Conservation (phyloP, 1,140 invertebrate genomes). For the Diprion similis region DNA sequence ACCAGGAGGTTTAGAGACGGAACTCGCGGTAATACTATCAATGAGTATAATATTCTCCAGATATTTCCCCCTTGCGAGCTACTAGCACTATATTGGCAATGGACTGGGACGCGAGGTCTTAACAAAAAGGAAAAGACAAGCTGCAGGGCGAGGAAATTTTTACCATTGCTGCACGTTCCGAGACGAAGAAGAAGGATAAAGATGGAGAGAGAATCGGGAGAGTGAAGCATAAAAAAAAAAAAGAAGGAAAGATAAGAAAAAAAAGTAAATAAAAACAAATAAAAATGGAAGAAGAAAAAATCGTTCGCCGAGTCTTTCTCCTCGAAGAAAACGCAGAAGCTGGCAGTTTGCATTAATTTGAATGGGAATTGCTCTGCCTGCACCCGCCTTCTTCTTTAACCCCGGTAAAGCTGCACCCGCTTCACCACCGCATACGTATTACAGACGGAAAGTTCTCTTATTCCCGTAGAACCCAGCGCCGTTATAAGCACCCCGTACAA, state of each 20-base stretch:
- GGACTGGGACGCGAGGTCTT: too few relatives aligned
- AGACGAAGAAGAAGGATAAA: slow-evolving; percentile 28
- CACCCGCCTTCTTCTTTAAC: neutral
- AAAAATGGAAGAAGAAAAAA: slow-evolving; percentile 29
- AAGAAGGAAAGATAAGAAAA: slow-evolving; percentile 13
- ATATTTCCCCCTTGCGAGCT: too few relatives aligned
- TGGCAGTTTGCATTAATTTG: slow-evolving; percentile 49
- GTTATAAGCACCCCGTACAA: neutral
- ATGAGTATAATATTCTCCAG: too few relatives aligned
- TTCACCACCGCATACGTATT: neutral
- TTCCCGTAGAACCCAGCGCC: neutral
- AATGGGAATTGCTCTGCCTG: slow-evolving; percentile 42
- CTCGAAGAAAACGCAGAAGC: slow-evolving; percentile 25
- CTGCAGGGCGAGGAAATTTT: too few relatives aligned
- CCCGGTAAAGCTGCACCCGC: slow-evolving; percentile 7
- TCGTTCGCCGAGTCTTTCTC: slow-evolving; percentile 37
- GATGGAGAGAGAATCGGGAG: slow-evolving; percentile 19
- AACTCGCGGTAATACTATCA: too few relatives aligned
- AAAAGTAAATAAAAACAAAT: neutral
- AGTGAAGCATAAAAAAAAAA: too few relatives aligned
- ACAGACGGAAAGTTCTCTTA: neutral
- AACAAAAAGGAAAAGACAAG: too few relatives aligned
- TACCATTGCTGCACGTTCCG: neutral
- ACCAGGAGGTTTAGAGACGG: too few relatives aligned
- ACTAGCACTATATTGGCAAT: too few relatives aligned